Evolutionary conservation across 2,113 vertebrate species (phyloP), one percentile per base, ranked within the genome.

Genomic region (Hypanus sabinus): DNA sequence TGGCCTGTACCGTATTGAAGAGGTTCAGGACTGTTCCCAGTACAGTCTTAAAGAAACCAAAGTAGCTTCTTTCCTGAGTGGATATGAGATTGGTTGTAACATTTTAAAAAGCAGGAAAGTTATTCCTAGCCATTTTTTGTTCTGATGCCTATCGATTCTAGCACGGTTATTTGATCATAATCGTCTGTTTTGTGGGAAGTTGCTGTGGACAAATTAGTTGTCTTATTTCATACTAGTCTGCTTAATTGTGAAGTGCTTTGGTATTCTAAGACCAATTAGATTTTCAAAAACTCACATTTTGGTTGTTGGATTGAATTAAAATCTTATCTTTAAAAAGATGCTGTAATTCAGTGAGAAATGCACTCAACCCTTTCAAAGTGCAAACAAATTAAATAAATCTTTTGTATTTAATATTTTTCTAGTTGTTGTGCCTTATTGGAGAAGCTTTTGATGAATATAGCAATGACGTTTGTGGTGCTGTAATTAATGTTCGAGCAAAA

Each of bases 381-480:
- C 38, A 88, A 7, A 16, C 62, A 68, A 73, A 9, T 57, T 2
- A 9, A 27, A 27, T 62, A 38, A 77, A 9, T 80, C 33, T 68
- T 93, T 70, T 60, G 55, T 27, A 87, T 62, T 90, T 90, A 68
- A 38, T 81, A 80, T 24, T 60, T 0, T 0, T 22, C 4, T 95
- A 98, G 98, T 94, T 98, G 92, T 95, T 98, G 90, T 98, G 98
- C 87, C 97, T 98, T 94, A 97, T 98, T 0, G 98, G 98, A 57
- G 98, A 98, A 94, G 97, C 96, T 94, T 98, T 98, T 92, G 97
- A 96, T 0, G 96, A 96, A 1, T 96, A 97, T 94, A 96, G 96
- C 0, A 94, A 95, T 0, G 98, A 98, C 10, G 96, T 98, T 87
- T 98, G 98, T 0, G 98, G 98, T 0, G 97, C 97, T 0, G 98